These are phyloP conservation scores for Lonchura striata DNA, from an alignment of 2,113 vertebrate species.

Conservation along the genomic window DNA sequence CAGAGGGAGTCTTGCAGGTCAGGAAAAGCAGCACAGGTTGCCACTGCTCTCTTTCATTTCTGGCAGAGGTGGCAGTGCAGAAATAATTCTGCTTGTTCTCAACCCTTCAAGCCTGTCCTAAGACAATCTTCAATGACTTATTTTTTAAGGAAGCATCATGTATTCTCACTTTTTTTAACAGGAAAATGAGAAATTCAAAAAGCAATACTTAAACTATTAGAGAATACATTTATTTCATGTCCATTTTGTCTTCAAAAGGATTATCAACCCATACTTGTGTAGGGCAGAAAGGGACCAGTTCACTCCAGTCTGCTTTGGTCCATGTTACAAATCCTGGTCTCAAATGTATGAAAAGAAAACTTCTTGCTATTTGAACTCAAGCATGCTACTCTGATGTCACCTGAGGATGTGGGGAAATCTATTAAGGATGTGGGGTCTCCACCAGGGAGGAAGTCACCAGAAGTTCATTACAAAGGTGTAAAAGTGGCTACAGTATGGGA, in stretches of 20 bases:
- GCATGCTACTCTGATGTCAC: not conserved
- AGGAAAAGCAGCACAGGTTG: not conserved
- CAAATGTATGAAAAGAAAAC: not conserved
- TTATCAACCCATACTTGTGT: not conserved
- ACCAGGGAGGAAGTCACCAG: not conserved
- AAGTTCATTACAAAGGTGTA: fast-evolving
- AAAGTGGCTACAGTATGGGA: fast-evolving
- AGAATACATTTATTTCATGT: not conserved
- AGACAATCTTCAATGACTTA: not conserved
- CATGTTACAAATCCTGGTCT: not conserved
- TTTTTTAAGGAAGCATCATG: not conserved
- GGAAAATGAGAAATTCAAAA: not conserved
- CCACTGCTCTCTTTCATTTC: fast-evolving
- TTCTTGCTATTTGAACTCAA: not conserved
- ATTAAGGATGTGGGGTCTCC: not conserved
- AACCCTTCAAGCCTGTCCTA: not conserved
- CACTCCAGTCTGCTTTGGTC: not conserved
- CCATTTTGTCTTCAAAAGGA: not conserved
- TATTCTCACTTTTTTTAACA: not conserved
- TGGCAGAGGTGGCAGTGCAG: not conserved
- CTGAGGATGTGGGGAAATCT: not conserved
- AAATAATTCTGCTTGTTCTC: not conserved
- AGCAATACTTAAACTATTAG: fast-evolving
- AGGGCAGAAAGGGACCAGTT: not conserved
- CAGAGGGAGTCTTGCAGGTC: not conserved